Conservation (phyloP, 64 coral and sea anemone genomes). For the Pocillopora verrucosa region DNA sequence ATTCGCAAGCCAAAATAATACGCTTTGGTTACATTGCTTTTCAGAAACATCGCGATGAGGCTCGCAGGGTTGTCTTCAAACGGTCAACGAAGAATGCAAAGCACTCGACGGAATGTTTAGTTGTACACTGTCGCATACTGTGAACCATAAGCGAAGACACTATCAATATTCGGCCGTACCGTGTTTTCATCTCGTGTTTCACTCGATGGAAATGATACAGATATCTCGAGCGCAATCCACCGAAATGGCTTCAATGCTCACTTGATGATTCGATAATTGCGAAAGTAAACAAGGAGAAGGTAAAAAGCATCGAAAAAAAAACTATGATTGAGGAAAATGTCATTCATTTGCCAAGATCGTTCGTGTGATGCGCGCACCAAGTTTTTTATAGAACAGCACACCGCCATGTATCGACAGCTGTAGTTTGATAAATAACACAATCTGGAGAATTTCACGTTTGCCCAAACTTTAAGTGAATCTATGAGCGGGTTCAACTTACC, state of each 20-base stretch:
- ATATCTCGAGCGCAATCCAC: neutral
- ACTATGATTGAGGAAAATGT: neutral
- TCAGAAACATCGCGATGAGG: neutral
- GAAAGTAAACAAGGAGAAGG: neutral
- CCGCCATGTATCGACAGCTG: conserved; percentile 18
- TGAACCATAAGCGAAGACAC: neutral
- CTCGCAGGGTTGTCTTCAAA: neutral
- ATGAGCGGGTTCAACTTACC: neutral
- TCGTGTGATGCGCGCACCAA: neutral
- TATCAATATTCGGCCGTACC: neutral
- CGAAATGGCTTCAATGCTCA: neutral
- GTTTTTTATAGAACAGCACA: neutral
- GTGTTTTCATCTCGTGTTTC: conserved; percentile 24
- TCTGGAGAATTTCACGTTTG: conserved; percentile 1
- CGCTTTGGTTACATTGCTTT: neutral
- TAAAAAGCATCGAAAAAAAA: neutral
- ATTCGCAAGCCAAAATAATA: neutral
- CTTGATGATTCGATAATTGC: neutral
- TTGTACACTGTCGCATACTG: neutral
- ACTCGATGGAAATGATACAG: neutral
- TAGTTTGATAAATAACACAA: neutral
- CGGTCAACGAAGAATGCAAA: no score
- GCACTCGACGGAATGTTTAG: neutral
- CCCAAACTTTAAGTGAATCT: no score
- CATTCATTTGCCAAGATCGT: neutral